Evolutionary conservation across 2,797 vertebrate genomes (phyloP).

Genomic region (Eptatretus atami): DNA sequence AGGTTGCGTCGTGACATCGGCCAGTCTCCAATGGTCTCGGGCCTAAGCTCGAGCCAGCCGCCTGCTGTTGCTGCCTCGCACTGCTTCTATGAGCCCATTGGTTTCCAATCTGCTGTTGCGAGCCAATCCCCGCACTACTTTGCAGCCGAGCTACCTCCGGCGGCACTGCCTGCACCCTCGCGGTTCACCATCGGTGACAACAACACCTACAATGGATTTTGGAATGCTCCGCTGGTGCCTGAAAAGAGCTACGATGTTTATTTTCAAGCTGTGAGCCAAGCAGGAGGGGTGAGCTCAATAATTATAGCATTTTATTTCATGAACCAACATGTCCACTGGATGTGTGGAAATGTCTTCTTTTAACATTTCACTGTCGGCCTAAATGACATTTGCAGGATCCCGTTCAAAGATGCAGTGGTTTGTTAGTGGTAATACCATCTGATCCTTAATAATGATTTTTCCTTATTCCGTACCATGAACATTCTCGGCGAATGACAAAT

Average conservation of each 20-base stretch:
- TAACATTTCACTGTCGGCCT: no score
- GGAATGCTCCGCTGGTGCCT: conserved; percentile 71
- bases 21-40: not conserved
- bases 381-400: no score
- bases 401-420: no score
- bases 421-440: no score
- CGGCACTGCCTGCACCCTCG: conserved; percentile 42
- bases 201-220: conserved; percentile 77
- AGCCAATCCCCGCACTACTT: conserved; percentile 60
- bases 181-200: conserved; percentile 85
- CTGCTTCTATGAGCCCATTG: conserved; percentile 49
- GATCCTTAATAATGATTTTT: no score
- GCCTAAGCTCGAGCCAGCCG: not conserved
- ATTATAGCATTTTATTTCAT: no score
- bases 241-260: conserved; percentile 91
- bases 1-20: not conserved
- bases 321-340: no score
- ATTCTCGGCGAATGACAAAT: no score
- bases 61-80: conserved; percentile 30
- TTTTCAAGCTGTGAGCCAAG: conserved; percentile 72
- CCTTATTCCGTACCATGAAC: no score
- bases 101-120: conserved; percentile 50
- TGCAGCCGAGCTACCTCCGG: conserved; percentile 49
- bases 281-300: conserved; percentile 47
- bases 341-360: no score